Evolutionary conservation across 1,140 invertebrate genomes (phyloP).

Genomic region (Eupristina koningsbergeri): DNA sequence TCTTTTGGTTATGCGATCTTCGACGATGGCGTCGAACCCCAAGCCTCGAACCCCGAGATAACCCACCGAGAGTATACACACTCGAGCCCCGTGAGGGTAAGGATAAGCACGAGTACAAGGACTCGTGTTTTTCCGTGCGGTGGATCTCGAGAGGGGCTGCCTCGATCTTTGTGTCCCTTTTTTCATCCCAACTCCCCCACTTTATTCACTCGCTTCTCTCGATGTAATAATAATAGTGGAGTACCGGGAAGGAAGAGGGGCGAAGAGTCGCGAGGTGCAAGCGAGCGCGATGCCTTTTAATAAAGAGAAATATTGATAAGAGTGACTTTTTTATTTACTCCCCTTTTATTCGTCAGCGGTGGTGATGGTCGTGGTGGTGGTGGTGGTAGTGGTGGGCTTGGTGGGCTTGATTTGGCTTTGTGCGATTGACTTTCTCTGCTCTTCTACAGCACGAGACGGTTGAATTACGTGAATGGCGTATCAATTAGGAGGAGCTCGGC

Average conservation of each 20-base stretch:
- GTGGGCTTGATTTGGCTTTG: conserved; percentile 13
- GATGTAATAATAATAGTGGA: conserved; percentile 36
- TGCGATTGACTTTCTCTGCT: conserved; percentile 54
- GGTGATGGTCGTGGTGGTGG: neutral
- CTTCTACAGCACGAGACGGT: conserved; percentile 17
- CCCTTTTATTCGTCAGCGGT: neutral
- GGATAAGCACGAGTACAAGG: too few relatives aligned
- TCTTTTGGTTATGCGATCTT: neutral
- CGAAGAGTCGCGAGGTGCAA: conserved; percentile 38
- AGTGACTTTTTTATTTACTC: conserved; percentile 44
- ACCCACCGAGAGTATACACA: neutral
- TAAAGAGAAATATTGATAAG: conserved; percentile 52
- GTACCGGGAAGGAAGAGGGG: conserved; percentile 17
- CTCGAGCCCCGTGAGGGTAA: neutral
- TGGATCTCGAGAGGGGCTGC: conserved; percentile 13
- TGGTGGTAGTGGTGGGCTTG: neutral
- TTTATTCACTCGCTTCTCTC: conserved; percentile 16
- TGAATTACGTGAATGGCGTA: conserved; percentile 42
- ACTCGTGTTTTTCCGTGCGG: conserved; percentile 18
- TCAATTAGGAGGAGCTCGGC: conserved; percentile 33
- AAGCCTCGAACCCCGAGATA: neutral
- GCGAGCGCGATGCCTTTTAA: conserved; percentile 52
- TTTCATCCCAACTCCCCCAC: neutral
- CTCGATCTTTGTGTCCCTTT: neutral
- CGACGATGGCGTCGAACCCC: neutral